Evolutionary conservation across 2,113 vertebrate genomes (phyloP).

Genomic region (Piaya cayana): DNA sequence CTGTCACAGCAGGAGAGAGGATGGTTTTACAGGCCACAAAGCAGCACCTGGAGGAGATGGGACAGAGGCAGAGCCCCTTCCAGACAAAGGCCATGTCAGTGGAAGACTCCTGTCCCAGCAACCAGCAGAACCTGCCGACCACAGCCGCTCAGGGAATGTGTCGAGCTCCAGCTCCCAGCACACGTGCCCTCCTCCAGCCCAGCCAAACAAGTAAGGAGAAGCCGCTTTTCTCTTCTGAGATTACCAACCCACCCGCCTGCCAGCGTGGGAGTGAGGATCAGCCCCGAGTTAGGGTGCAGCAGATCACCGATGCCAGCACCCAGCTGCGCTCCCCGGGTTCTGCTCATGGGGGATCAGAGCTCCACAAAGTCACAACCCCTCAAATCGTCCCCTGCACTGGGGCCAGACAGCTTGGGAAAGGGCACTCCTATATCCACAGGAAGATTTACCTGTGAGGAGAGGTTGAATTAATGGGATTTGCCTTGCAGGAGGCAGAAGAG

Average conservation of each 20-base stretch:
- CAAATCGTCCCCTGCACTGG: neutral
- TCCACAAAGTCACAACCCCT: neutral
- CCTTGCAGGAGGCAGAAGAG: neutral
- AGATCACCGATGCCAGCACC: neutral
- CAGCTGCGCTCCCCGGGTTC: neutral
- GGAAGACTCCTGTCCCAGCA: neutral
- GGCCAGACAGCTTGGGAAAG: neutral
- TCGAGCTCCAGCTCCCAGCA: neutral
- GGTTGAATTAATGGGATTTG: neutral
- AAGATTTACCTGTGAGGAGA: neutral
- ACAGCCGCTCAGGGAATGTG: rapidly evolving
- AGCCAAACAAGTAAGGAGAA: neutral
- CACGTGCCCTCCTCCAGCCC: neutral
- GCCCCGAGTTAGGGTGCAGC: neutral
- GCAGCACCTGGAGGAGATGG: neutral
- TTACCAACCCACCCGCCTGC: neutral
- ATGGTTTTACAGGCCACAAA: neutral
- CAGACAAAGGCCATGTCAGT: neutral
- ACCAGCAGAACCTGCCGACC: neutral
- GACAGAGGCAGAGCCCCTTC: neutral
- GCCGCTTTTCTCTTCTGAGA: neutral
- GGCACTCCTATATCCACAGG: rapidly evolving
- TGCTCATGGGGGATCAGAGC: neutral
- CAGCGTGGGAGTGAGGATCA: neutral
- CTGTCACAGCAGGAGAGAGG: rapidly evolving